phyloP scores from a whole-genome alignment of 2,113 vertebrate species.

The Sceloporus tristichus region DNA sequence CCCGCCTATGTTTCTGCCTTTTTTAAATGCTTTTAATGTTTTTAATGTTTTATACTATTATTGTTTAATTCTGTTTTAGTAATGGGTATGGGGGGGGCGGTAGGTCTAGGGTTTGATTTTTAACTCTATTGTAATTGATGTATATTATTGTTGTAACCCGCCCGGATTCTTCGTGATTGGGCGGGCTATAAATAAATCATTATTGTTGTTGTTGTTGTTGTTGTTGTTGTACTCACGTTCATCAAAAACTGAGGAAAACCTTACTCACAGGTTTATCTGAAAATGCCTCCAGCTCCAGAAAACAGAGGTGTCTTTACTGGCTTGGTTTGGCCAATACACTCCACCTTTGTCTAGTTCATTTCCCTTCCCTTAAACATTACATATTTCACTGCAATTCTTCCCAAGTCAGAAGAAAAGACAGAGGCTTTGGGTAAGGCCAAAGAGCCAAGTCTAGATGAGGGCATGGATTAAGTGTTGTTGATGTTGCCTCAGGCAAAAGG shows the following conservation, averaged over 20 bases:
- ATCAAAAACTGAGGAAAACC: too few relatives aligned
- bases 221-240: background rate
- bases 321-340: background rate
- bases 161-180: too few relatives aligned
- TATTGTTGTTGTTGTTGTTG: too few relatives aligned
- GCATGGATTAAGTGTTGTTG: slow-evolving; percentile 57
- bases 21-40: too few relatives aligned
- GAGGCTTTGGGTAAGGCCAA: slow-evolving; percentile 47
- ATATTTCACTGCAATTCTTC: slow-evolving; percentile 61
- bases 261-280: background rate
- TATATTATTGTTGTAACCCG: too few relatives aligned
- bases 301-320: background rate
- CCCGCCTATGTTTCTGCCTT: too few relatives aligned
- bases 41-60: too few relatives aligned
- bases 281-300: slow-evolving; percentile 42
- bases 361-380: background rate
- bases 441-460: slow-evolving; percentile 49
- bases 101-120: too few relatives aligned
- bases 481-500: slow-evolving; percentile 33
- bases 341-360: background rate
- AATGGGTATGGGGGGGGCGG: too few relatives aligned
- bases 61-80: too few relatives aligned
- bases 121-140: too few relatives aligned
- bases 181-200: too few relatives aligned
- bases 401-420: slow-evolving; percentile 39